These are phyloP conservation scores for Perizoma affinitatum DNA, from an alignment of 2,888 invertebrate species.

Conservation along the genomic window DNA sequence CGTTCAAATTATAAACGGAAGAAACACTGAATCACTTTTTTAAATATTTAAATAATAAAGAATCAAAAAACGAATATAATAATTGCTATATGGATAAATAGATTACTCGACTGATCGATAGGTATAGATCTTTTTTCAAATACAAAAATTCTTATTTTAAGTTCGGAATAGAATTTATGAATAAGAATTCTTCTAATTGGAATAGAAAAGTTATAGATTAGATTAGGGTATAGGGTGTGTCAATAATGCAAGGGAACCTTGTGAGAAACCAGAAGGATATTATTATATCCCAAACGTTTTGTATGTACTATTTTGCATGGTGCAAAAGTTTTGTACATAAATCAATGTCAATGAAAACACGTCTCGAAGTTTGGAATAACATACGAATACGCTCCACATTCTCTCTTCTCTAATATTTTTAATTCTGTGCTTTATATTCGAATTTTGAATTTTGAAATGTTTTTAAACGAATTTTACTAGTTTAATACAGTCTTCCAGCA, in stretches of 20 bases:
- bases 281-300: slow-evolving; percentile 79
- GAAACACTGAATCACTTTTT: slow-evolving; percentile 24
- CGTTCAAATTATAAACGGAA: slow-evolving; percentile 22
- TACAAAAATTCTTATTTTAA: slow-evolving; percentile 34
- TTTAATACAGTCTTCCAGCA: too few species aligned
- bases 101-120: slow-evolving; percentile 35
- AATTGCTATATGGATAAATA: slow-evolving; percentile 11
- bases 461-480: neutral
- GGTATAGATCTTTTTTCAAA: slow-evolving; percentile 34
- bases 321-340: slow-evolving; percentile 75
- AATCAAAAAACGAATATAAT: neutral
- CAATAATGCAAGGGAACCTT: slow-evolving; percentile 86
- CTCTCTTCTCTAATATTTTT: slow-evolving; percentile 7
- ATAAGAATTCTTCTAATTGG: slow-evolving; percentile 32
- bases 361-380: slow-evolving; percentile 50
- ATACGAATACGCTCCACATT: slow-evolving; percentile 57
- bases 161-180: slow-evolving; percentile 24
- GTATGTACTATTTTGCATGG: slow-evolving; percentile 93
- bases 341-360: slow-evolving; percentile 49
- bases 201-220: slow-evolving; percentile 24
- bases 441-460: slow-evolving; percentile 7
- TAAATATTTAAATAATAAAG: too few species aligned
- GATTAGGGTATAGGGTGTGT: slow-evolving; percentile 45
- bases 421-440: slow-evolving; percentile 22
- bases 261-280: slow-evolving; percentile 86